phyloP scores from a whole-genome alignment of 2,888 invertebrate species.

The Nymphalis urticae region DNA sequence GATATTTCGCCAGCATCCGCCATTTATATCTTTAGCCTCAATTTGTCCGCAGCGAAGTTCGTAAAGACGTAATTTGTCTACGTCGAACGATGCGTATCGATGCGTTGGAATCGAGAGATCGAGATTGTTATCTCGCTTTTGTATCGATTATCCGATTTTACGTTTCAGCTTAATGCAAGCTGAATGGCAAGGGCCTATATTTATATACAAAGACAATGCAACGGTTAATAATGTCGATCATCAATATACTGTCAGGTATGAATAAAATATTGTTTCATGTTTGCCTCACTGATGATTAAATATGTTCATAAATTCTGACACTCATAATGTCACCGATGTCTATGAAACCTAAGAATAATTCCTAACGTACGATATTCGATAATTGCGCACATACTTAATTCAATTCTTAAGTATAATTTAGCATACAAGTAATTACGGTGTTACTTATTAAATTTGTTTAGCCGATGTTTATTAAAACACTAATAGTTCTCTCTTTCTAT shows the following conservation, averaged over 20 bases:
- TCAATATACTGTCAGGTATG: constrained; percentile 52
- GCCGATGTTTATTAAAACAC: too few relatives aligned
- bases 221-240: constrained; percentile 66
- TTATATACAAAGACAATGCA: constrained; percentile 61
- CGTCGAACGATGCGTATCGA: constrained; percentile 70
- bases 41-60: constrained; percentile 72
- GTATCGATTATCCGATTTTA: constrained; percentile 68
- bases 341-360: too few relatives aligned
- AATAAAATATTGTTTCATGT: constrained; percentile 55
- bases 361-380: too few relatives aligned
- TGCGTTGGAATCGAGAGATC: constrained; percentile 61
- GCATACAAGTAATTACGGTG: too few relatives aligned
- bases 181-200: constrained; percentile 62
- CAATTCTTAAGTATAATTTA: too few relatives aligned
- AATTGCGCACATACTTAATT: too few relatives aligned
- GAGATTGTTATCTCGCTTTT: constrained; percentile 72
- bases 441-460: too few relatives aligned
- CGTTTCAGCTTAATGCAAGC: constrained; percentile 50
- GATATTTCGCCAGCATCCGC: constrained; percentile 30
- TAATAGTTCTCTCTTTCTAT: too few relatives aligned
- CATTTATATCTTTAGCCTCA: constrained; percentile 48
- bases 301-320: background rate
- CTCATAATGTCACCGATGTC: too few relatives aligned
- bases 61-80: constrained; percentile 73
- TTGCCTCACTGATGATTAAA: constrained; percentile 1